Evolutionary conservation across 1,140 invertebrate species (phyloP).

Genomic region (Hesperophylax magnus): DNA sequence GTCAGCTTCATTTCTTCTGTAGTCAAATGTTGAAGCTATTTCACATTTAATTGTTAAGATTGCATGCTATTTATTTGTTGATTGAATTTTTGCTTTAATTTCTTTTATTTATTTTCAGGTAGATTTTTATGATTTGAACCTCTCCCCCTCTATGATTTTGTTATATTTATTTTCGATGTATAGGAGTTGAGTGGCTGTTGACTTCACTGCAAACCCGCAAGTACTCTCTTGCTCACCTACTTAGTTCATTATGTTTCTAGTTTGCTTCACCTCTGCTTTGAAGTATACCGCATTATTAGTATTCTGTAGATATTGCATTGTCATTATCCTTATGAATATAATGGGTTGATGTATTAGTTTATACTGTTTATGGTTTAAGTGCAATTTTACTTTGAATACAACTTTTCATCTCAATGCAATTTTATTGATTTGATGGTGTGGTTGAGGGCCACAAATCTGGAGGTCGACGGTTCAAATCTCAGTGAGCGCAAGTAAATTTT

Average conservation of each 20-base stretch:
- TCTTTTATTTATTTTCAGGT: slow-evolving; percentile 49
- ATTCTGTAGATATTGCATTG: too few species aligned
- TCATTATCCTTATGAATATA: too few species aligned
- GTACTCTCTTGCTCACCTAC: slow-evolving; percentile 25
- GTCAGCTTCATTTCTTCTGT: too few species aligned
- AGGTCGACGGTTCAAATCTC: too few species aligned
- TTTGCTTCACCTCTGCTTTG: background rate
- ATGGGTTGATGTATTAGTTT: too few species aligned
- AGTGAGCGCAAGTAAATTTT: too few species aligned
- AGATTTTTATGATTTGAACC: slow-evolving; percentile 34
- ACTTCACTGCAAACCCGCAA: slow-evolving; percentile 41
- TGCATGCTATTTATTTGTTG: slow-evolving; percentile 1
- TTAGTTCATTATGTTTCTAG: slow-evolving; percentile 45
- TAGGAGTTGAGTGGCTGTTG: slow-evolving; percentile 34
- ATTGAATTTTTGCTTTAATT: slow-evolving; percentile 7
- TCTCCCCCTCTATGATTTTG: slow-evolving; percentile 46
- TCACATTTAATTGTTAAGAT: background rate
- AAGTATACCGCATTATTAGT: too few species aligned
- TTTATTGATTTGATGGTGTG: too few species aligned
- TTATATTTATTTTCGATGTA: slow-evolving; percentile 36
- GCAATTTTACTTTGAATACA: background rate
- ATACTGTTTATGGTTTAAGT: background rate
- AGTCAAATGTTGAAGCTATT: background rate
- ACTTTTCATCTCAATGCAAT: too few species aligned
- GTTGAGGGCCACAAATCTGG: too few species aligned